Evolutionary conservation across 2,797 vertebrate genomes (phyloP), one percentile per base, ranked within the genome.

Genomic region (Xyrichtys novacula): DNA sequence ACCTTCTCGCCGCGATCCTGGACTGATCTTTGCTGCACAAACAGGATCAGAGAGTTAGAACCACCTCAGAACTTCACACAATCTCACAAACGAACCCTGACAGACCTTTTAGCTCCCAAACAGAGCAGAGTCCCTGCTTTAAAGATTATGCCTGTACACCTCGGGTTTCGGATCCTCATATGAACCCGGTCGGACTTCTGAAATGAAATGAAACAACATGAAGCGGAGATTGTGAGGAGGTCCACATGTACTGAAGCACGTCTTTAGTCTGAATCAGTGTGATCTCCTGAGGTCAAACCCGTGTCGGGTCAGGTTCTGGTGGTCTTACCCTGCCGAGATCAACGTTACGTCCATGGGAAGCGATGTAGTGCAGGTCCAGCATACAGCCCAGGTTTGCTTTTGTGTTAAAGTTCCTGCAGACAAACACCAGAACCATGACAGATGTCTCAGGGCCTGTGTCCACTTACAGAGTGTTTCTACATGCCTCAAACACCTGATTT

Each of bases 91-190:
- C 87, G 96, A 96, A 6, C 4, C 5, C 44, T 26, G 32, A 9
- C 59, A n/a, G 86, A 96, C 97, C 96, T 98, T 84, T 95, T 96
- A 3, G 96, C 95, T 82, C 96, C 97, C 0, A 93, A 93, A 89
- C 96, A 97, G 78, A 96, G 93, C 89, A 98, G 93, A 70, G 93
- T 95, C 14, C 97, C 97, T 48, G 93, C 95, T 65, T 90, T 92
- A 89, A 95, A 97, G 85, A 98, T 95, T 54, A 94, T 80, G 0
- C 95, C 96, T 11, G 96, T 97, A 52, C 95, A 94, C 62, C 94
- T 94, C 6, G 96, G 97, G 67, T 96, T 93, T 84, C 96, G 93
- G 91, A 97, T 96, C 89, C 95, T 96, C 95, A 98, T 97, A 78
- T 94, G 93, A 26, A 97, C 93, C 2, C 93, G 94, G 1, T 15